Evolutionary conservation across 2,888 invertebrate genomes (phyloP).

Genomic region (Meta bourneti): DNA sequence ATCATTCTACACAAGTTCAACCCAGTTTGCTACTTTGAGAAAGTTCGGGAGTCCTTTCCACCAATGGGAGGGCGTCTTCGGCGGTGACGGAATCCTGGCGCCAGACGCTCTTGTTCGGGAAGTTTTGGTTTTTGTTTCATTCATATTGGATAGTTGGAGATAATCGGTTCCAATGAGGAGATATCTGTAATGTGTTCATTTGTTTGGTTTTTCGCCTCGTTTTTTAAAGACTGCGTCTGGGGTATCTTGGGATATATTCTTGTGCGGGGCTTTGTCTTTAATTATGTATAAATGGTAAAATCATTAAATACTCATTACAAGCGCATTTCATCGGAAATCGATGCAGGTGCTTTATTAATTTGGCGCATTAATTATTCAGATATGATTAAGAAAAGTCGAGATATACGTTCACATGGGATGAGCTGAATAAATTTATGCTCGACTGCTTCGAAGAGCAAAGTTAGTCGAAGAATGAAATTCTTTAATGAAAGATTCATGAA

Average conservation of each 20-base stretch:
- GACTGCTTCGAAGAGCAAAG: too few relatives aligned
- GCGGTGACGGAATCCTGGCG: conserved; percentile 46
- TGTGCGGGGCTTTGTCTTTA: not conserved
- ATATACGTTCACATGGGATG: not conserved
- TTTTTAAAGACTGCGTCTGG: not conserved
- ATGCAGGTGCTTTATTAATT: conserved; percentile 1
- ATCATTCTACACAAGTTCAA: conserved; percentile 2
- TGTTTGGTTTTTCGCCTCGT: not conserved
- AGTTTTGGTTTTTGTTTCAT: conserved; percentile 54
- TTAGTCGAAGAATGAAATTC: too few relatives aligned
- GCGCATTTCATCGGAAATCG: not conserved
- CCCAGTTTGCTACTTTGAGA: conserved; percentile 34
- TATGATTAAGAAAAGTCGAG: not conserved
- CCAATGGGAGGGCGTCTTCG: conserved; percentile 23
- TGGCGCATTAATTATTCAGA: not conserved
- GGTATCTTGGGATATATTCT: too few relatives aligned
- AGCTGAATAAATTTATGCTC: too few relatives aligned
- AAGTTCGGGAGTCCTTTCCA: conserved; percentile 19
- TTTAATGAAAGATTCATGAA: too few relatives aligned
- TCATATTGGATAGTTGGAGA: not conserved
- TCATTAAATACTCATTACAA: not conserved
- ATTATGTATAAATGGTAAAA: not conserved
- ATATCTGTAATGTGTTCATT: not conserved
- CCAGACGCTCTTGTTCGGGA: conserved; percentile 54
- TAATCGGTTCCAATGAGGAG: not conserved